Conservation (phyloP, 2,797 vertebrate genomes). For the Mus caroli region DNA sequence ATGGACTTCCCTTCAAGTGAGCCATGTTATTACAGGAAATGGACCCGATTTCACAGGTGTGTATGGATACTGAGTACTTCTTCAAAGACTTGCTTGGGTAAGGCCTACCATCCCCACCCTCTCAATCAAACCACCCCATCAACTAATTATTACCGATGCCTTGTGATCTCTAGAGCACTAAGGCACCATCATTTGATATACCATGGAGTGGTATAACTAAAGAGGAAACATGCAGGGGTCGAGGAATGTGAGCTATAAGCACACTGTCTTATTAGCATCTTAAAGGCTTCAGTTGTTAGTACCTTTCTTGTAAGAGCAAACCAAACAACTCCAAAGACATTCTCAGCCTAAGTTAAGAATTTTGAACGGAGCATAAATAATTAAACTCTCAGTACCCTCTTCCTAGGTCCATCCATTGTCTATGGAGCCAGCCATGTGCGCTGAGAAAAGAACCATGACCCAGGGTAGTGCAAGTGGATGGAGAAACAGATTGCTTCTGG, state of each 20-base stretch:
- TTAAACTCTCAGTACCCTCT: neutral
- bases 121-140: too few relatives aligned
- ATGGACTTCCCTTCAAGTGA: neutral
- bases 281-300: neutral
- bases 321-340: neutral
- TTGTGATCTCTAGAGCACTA: neutral
- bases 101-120: neutral
- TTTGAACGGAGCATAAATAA: neutral
- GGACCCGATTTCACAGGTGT: neutral
- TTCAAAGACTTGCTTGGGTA: neutral
- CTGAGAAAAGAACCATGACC: neutral
- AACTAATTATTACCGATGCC: neutral
- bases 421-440: neutral
- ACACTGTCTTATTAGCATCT: too few relatives aligned
- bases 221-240: neutral
- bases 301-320: neutral
- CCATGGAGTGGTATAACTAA: neutral
- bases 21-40: neutral
- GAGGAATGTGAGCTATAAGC: neutral
- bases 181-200: neutral
- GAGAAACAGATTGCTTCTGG: neutral
- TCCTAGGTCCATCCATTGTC: neutral
- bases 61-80: neutral
- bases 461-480: neutral
- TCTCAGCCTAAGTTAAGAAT: neutral